Evolutionary conservation across 1,140 invertebrate genomes (phyloP).

Genomic region (Metopolophium dirhodum): DNA sequence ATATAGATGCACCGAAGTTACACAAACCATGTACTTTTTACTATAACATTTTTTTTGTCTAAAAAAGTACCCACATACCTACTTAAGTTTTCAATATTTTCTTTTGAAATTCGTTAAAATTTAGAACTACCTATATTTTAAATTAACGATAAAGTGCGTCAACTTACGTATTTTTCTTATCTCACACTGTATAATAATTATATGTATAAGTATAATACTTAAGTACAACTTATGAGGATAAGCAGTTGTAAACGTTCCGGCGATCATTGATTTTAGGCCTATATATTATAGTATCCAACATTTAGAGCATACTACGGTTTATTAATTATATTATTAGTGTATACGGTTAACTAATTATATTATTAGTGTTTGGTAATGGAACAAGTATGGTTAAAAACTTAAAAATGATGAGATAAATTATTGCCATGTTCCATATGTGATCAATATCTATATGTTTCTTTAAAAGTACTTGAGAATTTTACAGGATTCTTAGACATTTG

Average conservation of each 20-base stretch:
- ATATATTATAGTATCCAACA: not conserved
- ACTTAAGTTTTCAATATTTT: constrained; percentile 7
- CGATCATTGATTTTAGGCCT: not conserved
- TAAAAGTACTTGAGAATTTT: constrained; percentile 7
- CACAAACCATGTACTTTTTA: constrained; percentile 31
- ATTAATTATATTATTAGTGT: not conserved
- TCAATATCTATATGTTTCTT: not conserved
- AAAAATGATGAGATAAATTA: not conserved
- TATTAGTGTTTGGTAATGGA: not conserved
- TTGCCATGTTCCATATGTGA: not conserved
- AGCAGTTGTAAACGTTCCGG: not conserved
- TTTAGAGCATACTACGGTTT: not conserved
- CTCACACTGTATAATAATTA: not conserved
- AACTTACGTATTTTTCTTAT: not conserved
- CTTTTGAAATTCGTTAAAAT: not conserved
- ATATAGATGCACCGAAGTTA: not conserved
- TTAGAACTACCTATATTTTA: not conserved
- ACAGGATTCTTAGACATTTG: not conserved
- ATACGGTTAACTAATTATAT: not conserved
- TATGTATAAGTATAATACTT: not conserved
- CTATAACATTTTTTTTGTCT: not conserved
- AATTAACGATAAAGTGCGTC: not conserved
- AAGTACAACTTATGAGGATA: not conserved
- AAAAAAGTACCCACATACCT: not conserved
- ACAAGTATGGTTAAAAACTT: not conserved